Conservation (phyloP, 2,888 invertebrate species). For the Drosophila pseudotakahashii region DNA sequence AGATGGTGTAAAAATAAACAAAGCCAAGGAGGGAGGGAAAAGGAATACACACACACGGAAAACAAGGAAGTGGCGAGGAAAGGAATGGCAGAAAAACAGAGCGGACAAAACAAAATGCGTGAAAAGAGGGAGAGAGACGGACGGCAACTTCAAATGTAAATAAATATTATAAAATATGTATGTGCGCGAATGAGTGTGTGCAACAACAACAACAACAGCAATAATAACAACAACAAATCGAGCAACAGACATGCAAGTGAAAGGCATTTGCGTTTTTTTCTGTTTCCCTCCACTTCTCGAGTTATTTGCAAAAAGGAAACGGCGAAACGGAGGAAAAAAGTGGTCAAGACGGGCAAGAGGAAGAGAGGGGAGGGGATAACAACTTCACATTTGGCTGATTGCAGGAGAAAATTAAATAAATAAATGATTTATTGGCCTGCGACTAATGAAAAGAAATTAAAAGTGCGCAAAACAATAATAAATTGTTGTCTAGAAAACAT, state of each 20-base stretch:
- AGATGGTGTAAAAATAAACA: constrained; percentile 50
- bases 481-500: not conserved
- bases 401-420: constrained; percentile 60
- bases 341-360: constrained; percentile 7
- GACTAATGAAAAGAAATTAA: not conserved
- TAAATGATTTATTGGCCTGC: constrained; percentile 66
- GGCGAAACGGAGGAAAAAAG: constrained; percentile 11
- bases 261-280: constrained; percentile 56
- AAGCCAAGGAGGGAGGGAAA: constrained; percentile 7
- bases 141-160: constrained; percentile 59
- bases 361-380: constrained; percentile 2
- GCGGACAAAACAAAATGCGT: constrained; percentile 38
- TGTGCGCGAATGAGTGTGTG: constrained; percentile 22
- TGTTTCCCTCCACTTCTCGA: constrained; percentile 3
- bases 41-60: constrained; percentile 16
- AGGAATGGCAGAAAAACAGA: constrained; percentile 15
- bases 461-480: not conserved
- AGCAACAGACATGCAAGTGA: constrained; percentile 71
- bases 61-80: constrained; percentile 22
- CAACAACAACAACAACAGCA: constrained; percentile 29
- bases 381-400: constrained; percentile 36
- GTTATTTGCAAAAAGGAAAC: constrained; percentile 25
- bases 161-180: constrained; percentile 73
- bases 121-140: constrained; percentile 33
- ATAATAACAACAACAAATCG: constrained; percentile 36